phyloP scores from a whole-genome alignment of 2,888 invertebrate species.

The Erannis defoliaria region DNA sequence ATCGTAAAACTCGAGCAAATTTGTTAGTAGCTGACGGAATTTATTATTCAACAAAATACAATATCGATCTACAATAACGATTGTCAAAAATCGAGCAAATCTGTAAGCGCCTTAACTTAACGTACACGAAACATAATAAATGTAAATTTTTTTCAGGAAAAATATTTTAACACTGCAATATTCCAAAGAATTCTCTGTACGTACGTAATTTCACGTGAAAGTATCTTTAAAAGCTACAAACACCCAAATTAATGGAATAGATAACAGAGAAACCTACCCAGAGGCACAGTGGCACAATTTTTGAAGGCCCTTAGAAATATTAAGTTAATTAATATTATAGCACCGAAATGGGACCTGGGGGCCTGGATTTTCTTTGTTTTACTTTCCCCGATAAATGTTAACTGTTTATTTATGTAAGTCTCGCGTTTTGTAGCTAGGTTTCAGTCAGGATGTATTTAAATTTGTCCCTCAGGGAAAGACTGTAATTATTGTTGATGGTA shows the following conservation, averaged over 20 bases:
- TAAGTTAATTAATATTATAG: constrained; percentile 51
- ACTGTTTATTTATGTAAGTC: constrained; percentile 32
- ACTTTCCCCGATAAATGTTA: constrained; percentile 26
- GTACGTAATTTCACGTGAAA: constrained; percentile 18
- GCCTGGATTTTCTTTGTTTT: constrained; percentile 50
- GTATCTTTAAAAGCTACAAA: constrained; percentile 26
- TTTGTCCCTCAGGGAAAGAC: neutral
- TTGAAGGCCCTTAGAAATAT: constrained; percentile 43
- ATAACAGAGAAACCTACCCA: constrained; percentile 36
- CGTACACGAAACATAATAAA: neutral
- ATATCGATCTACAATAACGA: no score
- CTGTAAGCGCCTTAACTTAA: neutral
- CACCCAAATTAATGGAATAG: constrained; percentile 27
- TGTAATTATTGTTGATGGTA: constrained; percentile 10
- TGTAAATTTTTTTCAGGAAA: no score
- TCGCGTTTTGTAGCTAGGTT: constrained; percentile 41
- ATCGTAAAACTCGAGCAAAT: no score
- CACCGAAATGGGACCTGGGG: constrained; percentile 40
- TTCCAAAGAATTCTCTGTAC: constrained; percentile 1
- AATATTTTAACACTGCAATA: constrained; percentile 11
- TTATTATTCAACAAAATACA: no score
- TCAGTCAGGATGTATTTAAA: constrained; percentile 40
- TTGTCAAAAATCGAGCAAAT: no score
- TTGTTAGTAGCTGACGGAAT: no score
- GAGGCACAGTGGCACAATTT: constrained; percentile 33